Base-by-base conservation (phyloP, 2,888 invertebrate species). In the Galerucella pusilla region DNA sequence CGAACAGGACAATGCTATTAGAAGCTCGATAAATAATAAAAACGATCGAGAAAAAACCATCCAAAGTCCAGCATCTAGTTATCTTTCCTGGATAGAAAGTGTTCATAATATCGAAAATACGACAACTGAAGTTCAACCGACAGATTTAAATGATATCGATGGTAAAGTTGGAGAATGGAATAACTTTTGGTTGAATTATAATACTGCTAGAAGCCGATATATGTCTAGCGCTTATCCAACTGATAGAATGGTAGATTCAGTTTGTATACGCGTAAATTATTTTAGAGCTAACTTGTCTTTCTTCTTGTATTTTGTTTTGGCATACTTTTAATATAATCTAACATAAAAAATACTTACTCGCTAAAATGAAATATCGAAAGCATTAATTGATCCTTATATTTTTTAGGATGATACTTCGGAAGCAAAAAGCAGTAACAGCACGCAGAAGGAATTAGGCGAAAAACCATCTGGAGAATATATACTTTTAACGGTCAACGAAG, bases 131-230 rank as follows among this genome's bases (percentile, higher is more conserved):
- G 16, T 66, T 52, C 16, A 76, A 16, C 74, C 76, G 4, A 76
- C 76, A 3, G 82, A 81, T 68, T 71, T 74, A 16, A 78, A 82
- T 10, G 85, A 85, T 67, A 80, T 82, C 20, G 87, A 87, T 64
- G 84, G 80, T 67, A 86, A 86, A 82, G 86, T 87, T 11, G 88
- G 88, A 0, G 88, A 88, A 80, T 88, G 88, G 88, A 88, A 88
- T 77, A 88, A 88, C 77, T 88, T 88, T 80, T 88, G 88, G 88
- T 80, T 87, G 75, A 88, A 88, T 76, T 88, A 88, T 79, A 88
- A 86, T 75, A 87, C 84, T 80, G 85, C 86, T 10, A 88, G 85
- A 80, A 85, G 86, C 10, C 84, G 85, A 57, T 86, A 86, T 78
- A 75, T 87, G 52, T 85, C 86, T 2, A 85, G 84, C 74, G 84